A percentile compares a stretch with the other conserved stretches of the same genome.
Conservation (phyloP, 2,888 invertebrate species). For the Hecatera dysodea region DNA sequence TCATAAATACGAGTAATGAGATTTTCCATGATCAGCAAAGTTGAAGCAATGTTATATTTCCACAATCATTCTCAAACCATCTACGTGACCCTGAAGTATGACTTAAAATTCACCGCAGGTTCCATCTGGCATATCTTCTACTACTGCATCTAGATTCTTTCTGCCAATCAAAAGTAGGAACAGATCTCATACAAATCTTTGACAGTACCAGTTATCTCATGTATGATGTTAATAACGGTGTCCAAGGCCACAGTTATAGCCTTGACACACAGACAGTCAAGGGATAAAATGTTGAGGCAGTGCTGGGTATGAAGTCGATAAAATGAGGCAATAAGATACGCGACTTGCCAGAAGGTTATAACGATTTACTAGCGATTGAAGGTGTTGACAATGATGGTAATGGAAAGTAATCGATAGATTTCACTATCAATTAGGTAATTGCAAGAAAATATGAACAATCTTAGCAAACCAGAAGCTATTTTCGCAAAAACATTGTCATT, state of each 20-base stretch:
- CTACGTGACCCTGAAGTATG: background rate
- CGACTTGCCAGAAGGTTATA: conserved; percentile 16
- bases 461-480: too few species aligned
- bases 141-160: background rate
- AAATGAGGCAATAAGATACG: conserved; percentile 67
- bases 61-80: background rate
- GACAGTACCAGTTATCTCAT: conserved; percentile 55
- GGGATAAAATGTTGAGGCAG: conserved; percentile 70
- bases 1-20: background rate
- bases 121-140: background rate
- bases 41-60: too few species aligned
- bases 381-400: background rate
- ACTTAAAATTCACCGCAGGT: background rate
- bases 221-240: conserved; percentile 63
- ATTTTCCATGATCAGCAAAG: background rate
- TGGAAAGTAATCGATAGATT: background rate
- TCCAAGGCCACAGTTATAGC: conserved; percentile 71
- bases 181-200: conserved; percentile 11
- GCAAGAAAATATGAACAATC: too few species aligned
- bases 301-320: conserved; percentile 69
- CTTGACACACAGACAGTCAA: conserved; percentile 69
- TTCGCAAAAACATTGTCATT: too few species aligned
- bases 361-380: background rate
- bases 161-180: conserved; percentile 21
- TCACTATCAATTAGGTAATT: too few species aligned